Evolutionary conservation across 2,797 vertebrate genomes (phyloP), one percentile per base, ranked within the genome.

Genomic region (Loris lydekkerianus): DNA sequence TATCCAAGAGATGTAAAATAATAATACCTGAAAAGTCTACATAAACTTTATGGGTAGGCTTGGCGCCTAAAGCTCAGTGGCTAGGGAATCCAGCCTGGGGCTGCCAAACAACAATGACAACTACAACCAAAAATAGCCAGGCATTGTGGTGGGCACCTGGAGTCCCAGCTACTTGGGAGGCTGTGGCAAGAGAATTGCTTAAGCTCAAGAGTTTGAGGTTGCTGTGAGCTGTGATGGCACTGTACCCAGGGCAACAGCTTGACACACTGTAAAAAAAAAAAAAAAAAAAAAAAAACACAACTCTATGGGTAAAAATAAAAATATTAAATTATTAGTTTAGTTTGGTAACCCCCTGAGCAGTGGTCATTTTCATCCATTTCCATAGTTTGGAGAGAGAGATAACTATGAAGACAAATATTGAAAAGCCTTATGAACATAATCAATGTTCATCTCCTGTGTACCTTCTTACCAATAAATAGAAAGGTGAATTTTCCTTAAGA

Each of bases 281-380:
- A 53, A 53, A 14, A 53, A 53, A 53, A 53, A 46, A 46, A 14
- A 53, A 53, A 3, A 53, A 53, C 15, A 53, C 13, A 49, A 76
- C n/a, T 80, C 40, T 85, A 61, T 65, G 18, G 3, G 46, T 56
- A 31, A 94, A 81, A 75, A 85, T 31, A 18, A 23, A 40, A 58
- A 88, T 37, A 77, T 84, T 20, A 73, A 73, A 81, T 43, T 43
- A 60, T 56, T 65, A 87, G 5, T 56, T 94, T 46, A 76, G 40
- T 92, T 87, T 46, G 11, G 40, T 40, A 92, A 80, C 46, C 29
- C 53, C 15, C 43, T 89, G 10, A 78, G 34, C 49, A 34, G 60
- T 69, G 29, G 63, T 61, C 20, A 49, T 89, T 58, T 93, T 86
- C 31, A 93, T 78, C 56, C 31, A 49, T 93, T 73, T 95, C 2